Percentiles rank a stretch among this genome's conserved stretches.
Conservation (phyloP, 2,888 invertebrate species). For the Epsilonema sp. region DNA sequence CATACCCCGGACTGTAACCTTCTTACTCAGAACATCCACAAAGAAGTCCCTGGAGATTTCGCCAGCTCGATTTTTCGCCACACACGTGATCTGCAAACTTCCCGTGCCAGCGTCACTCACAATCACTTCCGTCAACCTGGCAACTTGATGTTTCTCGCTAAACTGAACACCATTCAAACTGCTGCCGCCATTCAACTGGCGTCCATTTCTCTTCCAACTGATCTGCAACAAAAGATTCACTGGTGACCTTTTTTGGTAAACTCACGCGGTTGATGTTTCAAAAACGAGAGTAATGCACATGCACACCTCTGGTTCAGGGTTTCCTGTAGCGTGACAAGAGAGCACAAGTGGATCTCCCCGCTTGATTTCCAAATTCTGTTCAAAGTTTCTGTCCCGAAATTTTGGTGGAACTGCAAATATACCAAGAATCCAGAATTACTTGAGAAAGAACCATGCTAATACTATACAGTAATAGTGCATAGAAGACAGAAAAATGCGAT, state of each 20-base stretch:
- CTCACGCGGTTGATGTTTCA: too few relatives aligned
- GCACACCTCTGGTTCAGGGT: constrained; percentile 15
- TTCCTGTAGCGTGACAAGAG: constrained; percentile 13
- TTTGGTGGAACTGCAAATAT: constrained; percentile 13
- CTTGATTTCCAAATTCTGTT: constrained; percentile 13
- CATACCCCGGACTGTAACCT: too few relatives aligned
- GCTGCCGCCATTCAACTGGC: too few relatives aligned
- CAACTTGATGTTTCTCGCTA: constrained; percentile 13
- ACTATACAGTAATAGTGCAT: too few relatives aligned
- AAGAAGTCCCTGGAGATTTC: constrained; percentile 21
- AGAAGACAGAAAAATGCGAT: too few relatives aligned
- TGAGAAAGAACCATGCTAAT: too few relatives aligned
- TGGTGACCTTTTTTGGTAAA: too few relatives aligned
- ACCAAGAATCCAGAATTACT: too few relatives aligned
- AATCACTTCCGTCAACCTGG: constrained; percentile 13
- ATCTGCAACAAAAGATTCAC: background rate
- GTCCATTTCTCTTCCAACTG: background rate
- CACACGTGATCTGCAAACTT: constrained; percentile 18
- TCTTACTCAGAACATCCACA: constrained; percentile 13
- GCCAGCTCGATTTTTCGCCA: constrained; percentile 21
- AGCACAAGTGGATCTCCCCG: constrained; percentile 11
- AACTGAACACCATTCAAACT: constrained; percentile 4
- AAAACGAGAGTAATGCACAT: too few relatives aligned
- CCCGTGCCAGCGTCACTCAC: background rate
- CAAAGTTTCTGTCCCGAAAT: constrained; percentile 14